These are phyloP conservation scores for Micropterix aruncella DNA, from an alignment of 2,888 invertebrate genomes.

Conservation along the genomic window DNA sequence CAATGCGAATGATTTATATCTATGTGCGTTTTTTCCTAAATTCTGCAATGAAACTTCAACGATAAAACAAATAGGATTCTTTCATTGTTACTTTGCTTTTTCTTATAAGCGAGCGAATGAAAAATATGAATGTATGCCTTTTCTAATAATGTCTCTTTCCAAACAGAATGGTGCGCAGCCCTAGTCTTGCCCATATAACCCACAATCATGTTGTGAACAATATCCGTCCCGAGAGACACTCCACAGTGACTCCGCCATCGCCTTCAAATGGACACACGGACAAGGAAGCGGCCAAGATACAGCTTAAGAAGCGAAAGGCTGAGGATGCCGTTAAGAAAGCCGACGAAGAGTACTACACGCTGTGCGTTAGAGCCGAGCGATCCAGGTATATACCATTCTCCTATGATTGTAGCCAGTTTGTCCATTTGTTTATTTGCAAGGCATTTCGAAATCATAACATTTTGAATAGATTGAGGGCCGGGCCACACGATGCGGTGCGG, in stretches of 20 bases:
- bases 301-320: constrained; percentile 77
- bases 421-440: too few species aligned
- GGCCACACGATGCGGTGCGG: too few species aligned
- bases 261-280: constrained; percentile 28
- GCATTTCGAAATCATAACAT: too few species aligned
- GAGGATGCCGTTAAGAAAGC: constrained; percentile 84
- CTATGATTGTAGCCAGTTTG: too few species aligned
- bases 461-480: too few species aligned
- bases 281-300: constrained; percentile 60
- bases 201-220: constrained; percentile 35
- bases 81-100: too few species aligned
- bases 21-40: too few species aligned
- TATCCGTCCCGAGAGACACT: constrained; percentile 26
- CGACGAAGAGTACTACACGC: constrained; percentile 86
- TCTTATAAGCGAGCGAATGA: too few species aligned
- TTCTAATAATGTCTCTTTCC: background rate
- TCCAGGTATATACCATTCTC: constrained; percentile 43
- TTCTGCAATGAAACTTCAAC: too few species aligned
- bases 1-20: too few species aligned
- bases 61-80: too few species aligned
- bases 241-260: constrained; percentile 16
- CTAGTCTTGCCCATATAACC: constrained; percentile 41
- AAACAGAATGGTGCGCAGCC: constrained; percentile 30
- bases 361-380: constrained; percentile 81
- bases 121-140: too few species aligned